Conservation (phyloP, 2,113 vertebrate genomes). For the Sarotherodon lohbergeri region DNA sequence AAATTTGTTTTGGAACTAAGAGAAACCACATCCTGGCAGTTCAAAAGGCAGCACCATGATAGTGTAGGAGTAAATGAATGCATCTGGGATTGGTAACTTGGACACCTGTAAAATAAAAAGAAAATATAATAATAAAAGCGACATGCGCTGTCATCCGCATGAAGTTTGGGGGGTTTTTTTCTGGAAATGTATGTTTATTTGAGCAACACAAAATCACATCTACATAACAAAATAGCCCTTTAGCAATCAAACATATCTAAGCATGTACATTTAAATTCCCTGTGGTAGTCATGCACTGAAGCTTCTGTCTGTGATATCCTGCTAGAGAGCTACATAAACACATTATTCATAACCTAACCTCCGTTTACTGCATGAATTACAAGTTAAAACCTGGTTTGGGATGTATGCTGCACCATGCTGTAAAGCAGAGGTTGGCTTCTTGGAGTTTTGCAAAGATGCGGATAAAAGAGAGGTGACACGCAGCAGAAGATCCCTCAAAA, state of each 20-base stretch:
- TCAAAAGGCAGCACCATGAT: not conserved
- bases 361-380: not conserved
- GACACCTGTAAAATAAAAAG: not conserved
- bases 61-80: not conserved
- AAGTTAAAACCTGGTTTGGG: not conserved
- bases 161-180: not conserved
- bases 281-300: not conserved
- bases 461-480: not conserved
- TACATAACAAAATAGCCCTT: not conserved
- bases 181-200: not conserved
- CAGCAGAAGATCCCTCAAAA: not conserved
- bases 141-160: not conserved
- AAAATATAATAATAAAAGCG: not conserved
- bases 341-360: not conserved
- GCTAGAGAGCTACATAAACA: not conserved
- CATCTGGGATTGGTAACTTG: not conserved
- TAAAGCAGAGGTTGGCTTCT: not conserved
- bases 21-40: not conserved
- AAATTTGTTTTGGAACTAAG: not conserved
- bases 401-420: not conserved
- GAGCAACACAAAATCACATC: not conserved
- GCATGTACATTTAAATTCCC: not conserved
- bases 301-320: not conserved
- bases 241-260: not conserved
- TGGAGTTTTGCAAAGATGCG: not conserved